These are phyloP conservation scores for Ischnus inquisitorius DNA, from an alignment of 2,888 invertebrate genomes.

Conservation along the genomic window DNA sequence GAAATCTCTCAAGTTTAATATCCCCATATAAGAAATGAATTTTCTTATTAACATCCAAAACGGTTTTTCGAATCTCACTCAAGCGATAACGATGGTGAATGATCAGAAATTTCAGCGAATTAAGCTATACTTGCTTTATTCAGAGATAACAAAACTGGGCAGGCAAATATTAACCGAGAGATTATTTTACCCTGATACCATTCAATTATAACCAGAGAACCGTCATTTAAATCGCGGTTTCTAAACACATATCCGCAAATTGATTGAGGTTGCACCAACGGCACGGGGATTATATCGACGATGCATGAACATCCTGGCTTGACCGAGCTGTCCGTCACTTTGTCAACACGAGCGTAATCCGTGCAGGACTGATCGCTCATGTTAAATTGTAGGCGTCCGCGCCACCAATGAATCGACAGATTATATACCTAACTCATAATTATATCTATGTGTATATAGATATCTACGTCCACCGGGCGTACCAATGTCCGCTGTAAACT, in stretches of 20 bases:
- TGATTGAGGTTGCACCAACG: not conserved
- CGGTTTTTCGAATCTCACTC: too few species aligned
- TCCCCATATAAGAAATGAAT: too few species aligned
- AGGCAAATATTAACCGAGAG: not conserved
- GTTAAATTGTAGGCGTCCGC: slow-evolving; percentile 32
- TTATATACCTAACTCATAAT: slow-evolving; percentile 32
- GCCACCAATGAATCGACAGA: not conserved
- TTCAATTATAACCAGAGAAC: not conserved
- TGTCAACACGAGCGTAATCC: slow-evolving; percentile 81
- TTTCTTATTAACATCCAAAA: too few species aligned
- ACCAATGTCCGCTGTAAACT: slow-evolving; percentile 4
- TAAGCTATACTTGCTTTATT: not conserved
- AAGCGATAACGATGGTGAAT: too few species aligned
- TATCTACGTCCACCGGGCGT: slow-evolving; percentile 11
- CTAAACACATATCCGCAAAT: slow-evolving; percentile 5
- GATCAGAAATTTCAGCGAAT: too few species aligned
- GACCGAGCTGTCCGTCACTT: slow-evolving; percentile 78
- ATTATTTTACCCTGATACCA: too few species aligned
- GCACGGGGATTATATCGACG: slow-evolving; percentile 46
- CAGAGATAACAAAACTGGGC: not conserved
- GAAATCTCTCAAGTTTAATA: too few species aligned
- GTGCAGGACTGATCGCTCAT: slow-evolving; percentile 74
- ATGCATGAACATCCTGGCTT: slow-evolving; percentile 22
- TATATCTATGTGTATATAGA: not conserved
- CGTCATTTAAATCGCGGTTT: slow-evolving; percentile 23